A percentile compares a stretch with the other conserved stretches of the same genome.
Conservation (phyloP, 2,113 vertebrate genomes). For the Prionailurus bengalensis region DNA sequence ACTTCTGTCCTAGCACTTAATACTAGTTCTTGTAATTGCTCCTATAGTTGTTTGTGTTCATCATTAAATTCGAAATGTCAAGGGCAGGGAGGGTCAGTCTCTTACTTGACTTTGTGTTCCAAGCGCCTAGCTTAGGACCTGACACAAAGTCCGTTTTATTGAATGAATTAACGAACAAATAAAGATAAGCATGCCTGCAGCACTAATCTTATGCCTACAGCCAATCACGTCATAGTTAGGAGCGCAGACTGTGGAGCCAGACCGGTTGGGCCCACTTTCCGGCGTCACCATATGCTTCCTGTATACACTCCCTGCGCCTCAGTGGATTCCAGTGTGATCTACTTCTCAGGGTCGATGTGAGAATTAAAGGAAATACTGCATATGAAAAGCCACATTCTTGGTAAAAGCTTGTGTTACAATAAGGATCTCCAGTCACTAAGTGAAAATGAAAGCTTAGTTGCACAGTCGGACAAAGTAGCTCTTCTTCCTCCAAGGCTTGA, state of each 20-base stretch:
- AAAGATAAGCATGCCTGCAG: neutral
- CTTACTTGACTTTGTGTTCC: neutral
- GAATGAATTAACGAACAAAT: constrained; percentile 34
- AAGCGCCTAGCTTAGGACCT: neutral
- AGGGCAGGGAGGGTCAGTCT: neutral
- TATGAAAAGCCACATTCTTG: neutral
- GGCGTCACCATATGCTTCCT: neutral
- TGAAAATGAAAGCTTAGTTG: constrained; percentile 8
- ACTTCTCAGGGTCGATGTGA: neutral
- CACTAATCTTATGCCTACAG: too few species aligned
- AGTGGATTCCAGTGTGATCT: neutral
- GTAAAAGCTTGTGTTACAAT: neutral
- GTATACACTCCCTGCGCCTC: neutral
- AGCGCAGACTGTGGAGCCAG: neutral
- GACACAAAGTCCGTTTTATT: neutral
- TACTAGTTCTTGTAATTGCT: neutral
- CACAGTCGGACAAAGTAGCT: neutral
- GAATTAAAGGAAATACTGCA: neutral
- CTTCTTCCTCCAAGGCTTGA: neutral
- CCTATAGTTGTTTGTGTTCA: neutral
- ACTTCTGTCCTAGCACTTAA: neutral
- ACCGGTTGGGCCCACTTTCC: neutral
- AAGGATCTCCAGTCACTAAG: neutral
- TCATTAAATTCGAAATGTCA: constrained; percentile 2
- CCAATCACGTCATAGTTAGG: neutral